phyloP scores from a whole-genome alignment of 2,113 vertebrate species.

The Cochlearius cochlearius region DNA sequence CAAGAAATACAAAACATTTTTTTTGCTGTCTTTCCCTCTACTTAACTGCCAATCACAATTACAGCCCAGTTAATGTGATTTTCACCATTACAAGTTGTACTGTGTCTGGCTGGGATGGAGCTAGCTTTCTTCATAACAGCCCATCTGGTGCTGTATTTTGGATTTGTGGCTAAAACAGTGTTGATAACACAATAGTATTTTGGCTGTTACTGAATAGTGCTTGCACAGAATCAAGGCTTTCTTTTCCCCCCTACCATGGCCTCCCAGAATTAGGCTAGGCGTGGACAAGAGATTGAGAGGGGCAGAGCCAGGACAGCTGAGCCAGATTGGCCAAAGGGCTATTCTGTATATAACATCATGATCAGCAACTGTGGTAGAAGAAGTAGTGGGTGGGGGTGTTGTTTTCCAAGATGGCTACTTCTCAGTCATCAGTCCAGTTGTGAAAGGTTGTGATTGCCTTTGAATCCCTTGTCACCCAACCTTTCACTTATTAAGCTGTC shows the following conservation, averaged over 20 bases:
- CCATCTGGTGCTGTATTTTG: background rate
- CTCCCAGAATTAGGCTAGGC: background rate
- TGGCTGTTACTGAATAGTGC: background rate
- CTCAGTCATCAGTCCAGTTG: background rate
- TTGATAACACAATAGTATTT: background rate
- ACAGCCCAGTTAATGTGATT: background rate
- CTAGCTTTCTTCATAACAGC: background rate
- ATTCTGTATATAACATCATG: background rate
- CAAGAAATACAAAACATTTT: background rate
- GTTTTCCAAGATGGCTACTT: background rate
- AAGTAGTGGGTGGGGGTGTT: fast-evolving
- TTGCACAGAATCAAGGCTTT: background rate
- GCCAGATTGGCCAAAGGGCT: background rate
- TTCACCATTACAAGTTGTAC: background rate
- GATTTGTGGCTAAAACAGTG: background rate
- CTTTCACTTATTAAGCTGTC: background rate
- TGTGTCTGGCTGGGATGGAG: background rate
- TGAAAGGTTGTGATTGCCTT: background rate
- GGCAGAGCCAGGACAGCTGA: background rate
- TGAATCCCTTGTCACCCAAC: background rate
- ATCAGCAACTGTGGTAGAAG: background rate
- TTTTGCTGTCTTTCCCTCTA: background rate
- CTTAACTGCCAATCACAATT: background rate
- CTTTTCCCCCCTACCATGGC: background rate
- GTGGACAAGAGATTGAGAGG: background rate